Percentiles rank a stretch among this genome's conserved stretches.
phyloP scores from a whole-genome alignment of 2,888 invertebrate species.

The Sinodicranocentrus sp. region DNA sequence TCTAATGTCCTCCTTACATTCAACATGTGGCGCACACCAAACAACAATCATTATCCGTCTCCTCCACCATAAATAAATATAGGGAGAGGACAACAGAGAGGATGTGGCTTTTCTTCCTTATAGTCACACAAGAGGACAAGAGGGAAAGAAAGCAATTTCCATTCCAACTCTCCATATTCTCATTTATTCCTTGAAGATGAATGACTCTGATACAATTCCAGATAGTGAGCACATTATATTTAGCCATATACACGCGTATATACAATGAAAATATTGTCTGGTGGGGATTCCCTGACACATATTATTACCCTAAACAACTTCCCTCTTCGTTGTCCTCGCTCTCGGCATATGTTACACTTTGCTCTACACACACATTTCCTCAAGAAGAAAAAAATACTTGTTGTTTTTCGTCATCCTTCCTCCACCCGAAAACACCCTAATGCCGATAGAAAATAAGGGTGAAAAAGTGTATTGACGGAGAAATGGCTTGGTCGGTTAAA shows the following conservation, averaged over 20 bases:
- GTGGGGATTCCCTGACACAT: constrained; percentile 28
- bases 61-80: constrained; percentile 24
- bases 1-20: background rate
- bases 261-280: too few relatives aligned
- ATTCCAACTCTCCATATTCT: constrained; percentile 3
- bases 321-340: background rate
- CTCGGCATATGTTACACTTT: background rate
- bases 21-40: constrained; percentile 28
- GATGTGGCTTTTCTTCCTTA: too few relatives aligned
- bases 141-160: constrained; percentile 17
- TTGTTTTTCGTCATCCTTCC: constrained; percentile 31
- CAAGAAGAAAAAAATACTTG: constrained; percentile 3
- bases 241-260: too few relatives aligned
- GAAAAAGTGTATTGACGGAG: too few relatives aligned
- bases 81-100: background rate
- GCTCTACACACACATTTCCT: background rate
- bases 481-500: too few relatives aligned
- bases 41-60: constrained; percentile 26
- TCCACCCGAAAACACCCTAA: background rate
- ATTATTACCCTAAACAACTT: background rate
- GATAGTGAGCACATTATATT: too few relatives aligned
- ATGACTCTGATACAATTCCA: constrained; percentile 7
- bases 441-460: constrained; percentile 10
- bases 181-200: constrained; percentile 41
- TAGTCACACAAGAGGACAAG: background rate